Percentiles rank a stretch among this genome's conserved stretches.
Conservation (phyloP, 1,140 invertebrate species). For the Bombus superbus region DNA sequence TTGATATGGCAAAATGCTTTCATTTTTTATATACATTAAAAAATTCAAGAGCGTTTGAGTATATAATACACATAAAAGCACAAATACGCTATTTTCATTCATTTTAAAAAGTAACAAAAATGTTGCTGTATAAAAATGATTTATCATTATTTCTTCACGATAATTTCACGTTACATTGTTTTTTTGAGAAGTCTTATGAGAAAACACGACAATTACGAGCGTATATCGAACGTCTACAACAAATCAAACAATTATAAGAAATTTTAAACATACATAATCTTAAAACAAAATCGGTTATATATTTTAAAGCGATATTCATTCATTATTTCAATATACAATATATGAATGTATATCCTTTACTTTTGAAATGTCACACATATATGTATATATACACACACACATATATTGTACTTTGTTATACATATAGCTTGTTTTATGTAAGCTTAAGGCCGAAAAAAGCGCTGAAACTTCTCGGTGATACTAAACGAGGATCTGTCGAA, state of each 20-base stretch:
- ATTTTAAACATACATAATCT: not conserved
- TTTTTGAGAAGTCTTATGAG: conserved; percentile 16
- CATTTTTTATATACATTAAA: not conserved
- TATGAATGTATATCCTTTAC: not conserved
- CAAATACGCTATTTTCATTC: not conserved
- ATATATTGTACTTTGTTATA: conserved; percentile 21
- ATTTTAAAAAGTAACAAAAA: not conserved
- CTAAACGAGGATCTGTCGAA: conserved; percentile 31
- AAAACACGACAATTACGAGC: not conserved
- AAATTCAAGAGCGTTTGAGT: not conserved
- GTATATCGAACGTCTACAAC: not conserved
- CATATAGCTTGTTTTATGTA: conserved; percentile 17
- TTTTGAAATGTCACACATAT: not conserved
- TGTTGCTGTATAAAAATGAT: not conserved
- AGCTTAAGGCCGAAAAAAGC: conserved; percentile 22
- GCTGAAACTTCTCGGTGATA: conserved; percentile 35
- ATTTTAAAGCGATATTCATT: not conserved
- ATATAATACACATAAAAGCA: not conserved
- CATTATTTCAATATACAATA: not conserved
- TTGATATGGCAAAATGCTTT: conserved; percentile 31
- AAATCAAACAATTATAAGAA: not conserved
- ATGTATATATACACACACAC: not conserved
- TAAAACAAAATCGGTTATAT: not conserved
- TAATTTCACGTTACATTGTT: not conserved
- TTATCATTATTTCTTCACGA: not conserved